phyloP scores from a whole-genome alignment of 2,113 vertebrate genomes.

The Agapornis roseicollis region DNA sequence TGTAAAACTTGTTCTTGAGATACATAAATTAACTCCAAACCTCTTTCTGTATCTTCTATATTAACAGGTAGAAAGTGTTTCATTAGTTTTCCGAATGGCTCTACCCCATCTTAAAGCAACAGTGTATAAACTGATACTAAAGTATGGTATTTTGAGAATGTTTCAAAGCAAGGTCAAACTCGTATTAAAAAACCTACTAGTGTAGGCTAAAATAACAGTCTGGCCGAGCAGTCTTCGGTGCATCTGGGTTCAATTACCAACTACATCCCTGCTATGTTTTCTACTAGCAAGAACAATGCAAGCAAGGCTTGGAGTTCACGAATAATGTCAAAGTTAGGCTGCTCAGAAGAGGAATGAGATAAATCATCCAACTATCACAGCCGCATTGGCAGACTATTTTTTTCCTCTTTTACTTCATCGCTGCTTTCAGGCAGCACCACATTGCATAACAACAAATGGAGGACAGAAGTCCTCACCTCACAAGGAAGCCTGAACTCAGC shows the following conservation, averaged over 20 bases:
- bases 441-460: conserved; percentile 44
- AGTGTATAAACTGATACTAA: conserved; percentile 84
- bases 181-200: conserved; percentile 83
- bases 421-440: background rate
- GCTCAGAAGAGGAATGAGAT: conserved; percentile 73
- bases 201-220: conserved; percentile 91
- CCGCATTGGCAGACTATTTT: background rate
- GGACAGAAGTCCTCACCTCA: conserved; percentile 45
- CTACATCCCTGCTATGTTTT: conserved; percentile 84
- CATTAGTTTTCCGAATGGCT: conserved; percentile 55
- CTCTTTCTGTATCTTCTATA: conserved; percentile 20
- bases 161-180: conserved; percentile 89
- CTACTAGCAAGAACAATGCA: conserved; percentile 79
- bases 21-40: conserved; percentile 37
- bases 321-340: conserved; percentile 85
- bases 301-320: conserved; percentile 76
- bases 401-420: background rate
- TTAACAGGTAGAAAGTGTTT: conserved; percentile 71
- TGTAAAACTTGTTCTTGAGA: background rate
- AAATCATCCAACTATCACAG: conserved; percentile 71
- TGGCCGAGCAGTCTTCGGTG: conserved; percentile 76
- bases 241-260: conserved; percentile 91
- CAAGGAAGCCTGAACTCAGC: background rate
- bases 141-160: conserved; percentile 86
- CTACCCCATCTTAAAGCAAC: conserved; percentile 60